These are phyloP conservation scores for Eupeodes luniger DNA, from an alignment of 2,888 invertebrate species.

Conservation along the genomic window DNA sequence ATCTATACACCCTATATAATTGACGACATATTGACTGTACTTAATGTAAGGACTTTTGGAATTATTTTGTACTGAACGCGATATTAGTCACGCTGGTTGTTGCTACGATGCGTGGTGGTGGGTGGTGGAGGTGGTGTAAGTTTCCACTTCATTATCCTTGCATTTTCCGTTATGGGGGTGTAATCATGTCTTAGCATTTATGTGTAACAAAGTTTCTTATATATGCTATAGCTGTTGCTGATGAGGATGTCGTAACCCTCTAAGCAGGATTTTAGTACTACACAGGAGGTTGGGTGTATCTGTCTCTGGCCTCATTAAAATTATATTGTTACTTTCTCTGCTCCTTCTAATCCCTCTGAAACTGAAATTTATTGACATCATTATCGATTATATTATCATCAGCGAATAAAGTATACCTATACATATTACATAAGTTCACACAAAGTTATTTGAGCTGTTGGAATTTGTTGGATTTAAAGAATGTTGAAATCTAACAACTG, in stretches of 20 bases:
- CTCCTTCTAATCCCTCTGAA: constrained; percentile 9
- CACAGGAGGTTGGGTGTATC: neutral
- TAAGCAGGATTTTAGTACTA: too few relatives aligned
- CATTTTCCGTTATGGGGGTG: constrained; percentile 53
- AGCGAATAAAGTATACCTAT: neutral
- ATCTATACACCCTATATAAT: neutral
- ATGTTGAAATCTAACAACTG: too few relatives aligned
- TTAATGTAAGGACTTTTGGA: constrained; percentile 47
- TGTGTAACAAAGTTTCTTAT: constrained; percentile 36
- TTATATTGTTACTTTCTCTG: constrained; percentile 24
- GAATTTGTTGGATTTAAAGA: too few relatives aligned
- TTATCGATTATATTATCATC: constrained; percentile 28
- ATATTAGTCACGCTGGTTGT: constrained; percentile 50
- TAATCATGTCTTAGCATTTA: constrained; percentile 4
- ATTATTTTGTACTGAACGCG: constrained; percentile 20
- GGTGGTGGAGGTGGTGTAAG: constrained; percentile 41
- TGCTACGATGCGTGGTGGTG: constrained; percentile 21
- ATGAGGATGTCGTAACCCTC: too few relatives aligned
- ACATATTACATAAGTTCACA: neutral
- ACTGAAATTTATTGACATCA: constrained; percentile 39
- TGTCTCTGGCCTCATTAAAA: constrained; percentile 43
- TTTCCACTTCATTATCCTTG: constrained; percentile 69
- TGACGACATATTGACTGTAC: constrained; percentile 3
- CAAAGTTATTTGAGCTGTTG: neutral
- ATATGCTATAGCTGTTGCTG: neutral